Evolutionary conservation across 2,113 vertebrate species (phyloP).

Genomic region (Carlito syrichta): DNA sequence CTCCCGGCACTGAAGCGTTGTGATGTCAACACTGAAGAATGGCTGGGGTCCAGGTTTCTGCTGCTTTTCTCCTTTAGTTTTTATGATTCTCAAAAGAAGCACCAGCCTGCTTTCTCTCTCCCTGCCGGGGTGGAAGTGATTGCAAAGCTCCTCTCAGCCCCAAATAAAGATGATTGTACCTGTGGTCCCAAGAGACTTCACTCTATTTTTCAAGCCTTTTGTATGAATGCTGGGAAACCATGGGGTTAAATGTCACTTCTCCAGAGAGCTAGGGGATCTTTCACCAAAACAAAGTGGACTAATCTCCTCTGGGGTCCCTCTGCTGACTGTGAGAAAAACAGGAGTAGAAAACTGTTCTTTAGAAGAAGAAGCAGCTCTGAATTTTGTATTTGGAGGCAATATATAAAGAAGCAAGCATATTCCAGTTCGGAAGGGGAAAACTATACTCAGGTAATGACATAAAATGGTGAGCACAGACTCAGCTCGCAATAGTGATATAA

Average conservation of each 20-base stretch:
- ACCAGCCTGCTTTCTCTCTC: not conserved
- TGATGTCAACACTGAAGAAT: no score
- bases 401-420: not conserved
- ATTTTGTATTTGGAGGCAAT: not conserved
- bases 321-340: not conserved
- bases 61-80: not conserved
- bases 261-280: not conserved
- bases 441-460: not conserved
- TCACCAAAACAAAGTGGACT: not conserved
- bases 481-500: not conserved
- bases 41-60: not conserved
- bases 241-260: not conserved
- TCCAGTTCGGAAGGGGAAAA: not conserved
- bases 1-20: not conserved
- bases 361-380: not conserved
- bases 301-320: not conserved
- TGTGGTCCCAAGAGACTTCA: not conserved
- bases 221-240: conserved; percentile 20
- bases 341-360: not conserved
- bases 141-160: not conserved
- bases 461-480: not conserved
- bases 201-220: not conserved
- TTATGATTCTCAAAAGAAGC: not conserved
- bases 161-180: not conserved
- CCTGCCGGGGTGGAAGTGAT: not conserved